Conservation (phyloP, 1,140 invertebrate genomes). For the Phymorhynchus buccinoides region DNA sequence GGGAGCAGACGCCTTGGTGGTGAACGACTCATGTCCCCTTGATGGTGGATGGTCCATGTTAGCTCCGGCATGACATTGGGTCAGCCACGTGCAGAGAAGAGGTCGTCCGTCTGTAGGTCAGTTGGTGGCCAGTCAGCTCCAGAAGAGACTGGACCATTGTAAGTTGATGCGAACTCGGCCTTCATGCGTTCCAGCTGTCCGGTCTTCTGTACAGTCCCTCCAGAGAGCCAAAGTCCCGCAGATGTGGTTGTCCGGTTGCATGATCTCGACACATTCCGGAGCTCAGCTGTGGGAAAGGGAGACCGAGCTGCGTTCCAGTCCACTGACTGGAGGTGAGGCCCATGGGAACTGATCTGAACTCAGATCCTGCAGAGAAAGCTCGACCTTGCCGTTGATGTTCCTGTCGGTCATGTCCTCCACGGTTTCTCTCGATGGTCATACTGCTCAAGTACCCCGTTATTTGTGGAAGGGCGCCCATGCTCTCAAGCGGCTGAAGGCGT, state of each 20-base stretch:
- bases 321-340: conserved; percentile 6
- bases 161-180: neutral
- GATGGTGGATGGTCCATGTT: conserved; percentile 31
- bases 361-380: neutral
- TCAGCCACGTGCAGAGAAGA: neutral
- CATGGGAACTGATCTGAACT: neutral
- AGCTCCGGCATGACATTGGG: neutral
- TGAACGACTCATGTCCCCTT: conserved; percentile 37
- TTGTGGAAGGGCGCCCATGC: neutral
- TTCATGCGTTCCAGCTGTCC: conserved; percentile 10
- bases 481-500: conserved; percentile 17
- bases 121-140: neutral
- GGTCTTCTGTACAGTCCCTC: neutral
- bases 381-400: conserved; percentile 27
- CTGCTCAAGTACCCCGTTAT: conserved; percentile 19
- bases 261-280: neutral
- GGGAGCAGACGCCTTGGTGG: neutral
- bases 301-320: neutral
- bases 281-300: neutral
- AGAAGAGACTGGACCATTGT: conserved; percentile 1
- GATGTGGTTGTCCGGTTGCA: neutral
- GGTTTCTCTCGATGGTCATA: conserved; percentile 5
- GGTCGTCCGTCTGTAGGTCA: neutral
- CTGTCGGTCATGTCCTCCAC: conserved; percentile 34
- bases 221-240: neutral